A percentile compares a stretch with the other conserved stretches of the same genome.
phyloP scores from a whole-genome alignment of 1,140 invertebrate species.

The Orchestia grillus region DNA sequence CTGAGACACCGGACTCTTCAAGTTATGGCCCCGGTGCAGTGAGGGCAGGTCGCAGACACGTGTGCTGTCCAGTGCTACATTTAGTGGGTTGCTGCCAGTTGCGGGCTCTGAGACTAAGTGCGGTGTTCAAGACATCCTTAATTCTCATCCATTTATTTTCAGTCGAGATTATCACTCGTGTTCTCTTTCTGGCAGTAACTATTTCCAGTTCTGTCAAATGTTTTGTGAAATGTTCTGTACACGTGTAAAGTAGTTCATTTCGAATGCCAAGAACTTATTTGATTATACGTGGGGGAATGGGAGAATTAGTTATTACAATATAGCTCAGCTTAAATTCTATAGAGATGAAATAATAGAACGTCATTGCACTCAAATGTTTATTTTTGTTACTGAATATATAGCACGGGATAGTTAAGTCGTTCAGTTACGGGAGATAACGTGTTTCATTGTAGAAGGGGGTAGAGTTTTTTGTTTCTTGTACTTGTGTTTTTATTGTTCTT shows the following conservation, averaged over 20 bases:
- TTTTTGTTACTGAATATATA: neutral
- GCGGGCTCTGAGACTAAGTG: neutral
- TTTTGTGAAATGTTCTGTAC: too few relatives aligned
- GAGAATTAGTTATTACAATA: neutral
- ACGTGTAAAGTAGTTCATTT: neutral
- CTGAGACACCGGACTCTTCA: neutral
- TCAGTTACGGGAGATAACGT: neutral
- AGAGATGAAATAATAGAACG: too few relatives aligned
- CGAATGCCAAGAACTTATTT: neutral
- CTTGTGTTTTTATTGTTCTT: neutral
- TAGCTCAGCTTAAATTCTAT: neutral
- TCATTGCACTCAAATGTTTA: too few relatives aligned
- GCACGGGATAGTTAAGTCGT: neutral
- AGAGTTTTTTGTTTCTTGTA: neutral
- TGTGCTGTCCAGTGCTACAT: neutral
- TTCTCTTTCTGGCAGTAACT: neutral
- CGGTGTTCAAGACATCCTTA: neutral
- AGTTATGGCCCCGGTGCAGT: neutral
- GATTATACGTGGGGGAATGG: neutral
- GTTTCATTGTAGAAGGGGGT: neutral
- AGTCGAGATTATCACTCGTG: neutral
- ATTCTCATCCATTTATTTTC: neutral
- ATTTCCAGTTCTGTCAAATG: neutral
- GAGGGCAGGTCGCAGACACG: neutral
- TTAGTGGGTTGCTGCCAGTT: neutral